Percentiles rank a stretch among this genome's conserved stretches.
Evolutionary conservation across 2,888 invertebrate species (phyloP).

Genomic region (Drosophila buzzatii): DNA sequence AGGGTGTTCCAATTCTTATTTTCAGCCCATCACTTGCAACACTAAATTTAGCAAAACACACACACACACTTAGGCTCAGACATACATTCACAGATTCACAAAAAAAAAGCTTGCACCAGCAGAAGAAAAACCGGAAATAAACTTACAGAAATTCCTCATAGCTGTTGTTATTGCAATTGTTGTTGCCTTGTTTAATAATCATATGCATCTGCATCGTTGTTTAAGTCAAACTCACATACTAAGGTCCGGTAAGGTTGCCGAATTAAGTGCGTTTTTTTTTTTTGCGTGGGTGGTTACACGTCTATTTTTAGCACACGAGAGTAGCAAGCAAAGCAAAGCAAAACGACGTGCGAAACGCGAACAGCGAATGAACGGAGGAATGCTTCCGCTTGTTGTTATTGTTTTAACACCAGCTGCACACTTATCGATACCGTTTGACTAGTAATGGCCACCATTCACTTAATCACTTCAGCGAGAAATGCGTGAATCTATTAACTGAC

Average conservation of each 20-base stretch:
- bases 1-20: constrained; percentile 82
- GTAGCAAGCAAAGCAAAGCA: constrained; percentile 36
- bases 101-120: constrained; percentile 28
- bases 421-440: constrained; percentile 25
- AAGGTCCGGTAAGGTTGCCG: constrained; percentile 48
- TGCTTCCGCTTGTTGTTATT: constrained; percentile 71
- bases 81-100: constrained; percentile 25
- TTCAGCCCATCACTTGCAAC: constrained; percentile 66
- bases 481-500: constrained; percentile 13
- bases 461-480: constrained; percentile 2
- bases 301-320: constrained; percentile 75
- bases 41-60: constrained; percentile 74
- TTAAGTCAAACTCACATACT: constrained; percentile 43
- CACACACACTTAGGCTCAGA: constrained; percentile 11
- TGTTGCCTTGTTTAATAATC: constrained; percentile 38
- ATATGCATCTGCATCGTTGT: constrained; percentile 54
- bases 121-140: constrained; percentile 43
- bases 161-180: constrained; percentile 29
- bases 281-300: constrained; percentile 67
- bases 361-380: constrained; percentile 48
- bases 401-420: constrained; percentile 52
- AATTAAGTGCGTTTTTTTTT: constrained; percentile 42
- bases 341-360: constrained; percentile 56
- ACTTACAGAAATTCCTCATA: constrained; percentile 76
- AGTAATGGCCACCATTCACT: constrained; percentile 7